Percentiles rank a stretch among this genome's conserved stretches.
phyloP scores from a whole-genome alignment of 2,113 vertebrate genomes.

The Rhinichthys klamathensis region DNA sequence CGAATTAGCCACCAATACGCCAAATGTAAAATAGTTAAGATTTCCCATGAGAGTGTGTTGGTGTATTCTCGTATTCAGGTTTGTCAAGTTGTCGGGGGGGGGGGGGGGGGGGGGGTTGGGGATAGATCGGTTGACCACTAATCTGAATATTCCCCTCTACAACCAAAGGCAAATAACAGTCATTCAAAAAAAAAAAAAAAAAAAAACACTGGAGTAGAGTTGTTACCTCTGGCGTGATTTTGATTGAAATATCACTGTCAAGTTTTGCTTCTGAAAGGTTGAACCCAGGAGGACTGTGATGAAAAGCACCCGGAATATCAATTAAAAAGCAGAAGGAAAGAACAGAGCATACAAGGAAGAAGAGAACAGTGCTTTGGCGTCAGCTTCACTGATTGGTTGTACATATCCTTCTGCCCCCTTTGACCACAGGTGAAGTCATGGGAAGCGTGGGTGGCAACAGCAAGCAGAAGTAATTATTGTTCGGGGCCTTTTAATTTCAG shows the following conservation, averaged over 20 bases:
- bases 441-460: conserved; percentile 60
- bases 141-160: conserved; percentile 2
- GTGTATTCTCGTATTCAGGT: neutral
- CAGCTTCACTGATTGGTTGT: conserved; percentile 44
- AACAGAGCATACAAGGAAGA: conserved; percentile 21
- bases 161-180: conserved; percentile 15
- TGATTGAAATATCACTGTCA: conserved; percentile 60
- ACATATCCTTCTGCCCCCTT: conserved; percentile 54
- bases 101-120: too few species aligned
- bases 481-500: conserved; percentile 66
- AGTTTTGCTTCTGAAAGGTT: conserved; percentile 52
- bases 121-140: neutral
- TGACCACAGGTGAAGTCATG: conserved; percentile 66
- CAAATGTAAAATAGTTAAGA: neutral
- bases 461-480: conserved; percentile 54
- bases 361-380: conserved; percentile 6
- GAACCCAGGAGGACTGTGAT: conserved; percentile 41
- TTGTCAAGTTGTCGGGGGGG: too few species aligned
- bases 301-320: conserved; percentile 51
- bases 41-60: neutral
- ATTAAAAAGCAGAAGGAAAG: conserved; percentile 44
- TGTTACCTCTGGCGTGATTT: conserved; percentile 30
- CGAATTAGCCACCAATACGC: neutral
- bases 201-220: conserved; percentile 22
- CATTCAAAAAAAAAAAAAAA: too few species aligned